Evolutionary conservation across 1,140 invertebrate genomes (phyloP).

Genomic region (Aphis craccivora): DNA sequence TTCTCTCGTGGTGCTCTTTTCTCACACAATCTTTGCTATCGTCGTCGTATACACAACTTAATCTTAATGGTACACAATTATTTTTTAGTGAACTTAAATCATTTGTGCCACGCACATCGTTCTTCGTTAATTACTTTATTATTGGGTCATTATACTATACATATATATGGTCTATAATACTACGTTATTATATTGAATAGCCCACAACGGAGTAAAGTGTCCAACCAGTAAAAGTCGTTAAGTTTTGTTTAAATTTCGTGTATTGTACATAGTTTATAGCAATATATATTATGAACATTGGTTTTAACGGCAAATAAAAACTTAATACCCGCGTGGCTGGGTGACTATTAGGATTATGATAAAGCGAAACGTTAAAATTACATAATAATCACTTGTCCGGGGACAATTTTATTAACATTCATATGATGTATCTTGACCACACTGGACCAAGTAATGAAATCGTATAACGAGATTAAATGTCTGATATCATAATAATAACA

Average conservation of each 20-base stretch:
- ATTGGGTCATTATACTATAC: neutral
- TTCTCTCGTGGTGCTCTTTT: neutral
- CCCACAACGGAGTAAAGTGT: neutral
- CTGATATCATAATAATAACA: no score
- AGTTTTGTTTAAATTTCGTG: neutral
- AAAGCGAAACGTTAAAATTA: neutral
- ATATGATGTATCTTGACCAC: neutral
- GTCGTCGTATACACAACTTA: neutral
- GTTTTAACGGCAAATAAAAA: neutral
- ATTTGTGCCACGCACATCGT: neutral
- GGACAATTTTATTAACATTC: neutral
- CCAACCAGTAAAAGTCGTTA: neutral
- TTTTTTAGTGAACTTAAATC: slow-evolving; percentile 3
- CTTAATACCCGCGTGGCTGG: neutral
- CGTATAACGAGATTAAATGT: no score
- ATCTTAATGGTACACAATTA: neutral
- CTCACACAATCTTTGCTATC: neutral
- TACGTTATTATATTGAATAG: neutral
- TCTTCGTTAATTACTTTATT: neutral
- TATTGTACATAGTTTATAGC: neutral
- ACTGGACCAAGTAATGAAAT: neutral
- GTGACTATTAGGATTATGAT: neutral
- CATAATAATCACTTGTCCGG: neutral
- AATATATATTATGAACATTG: neutral
- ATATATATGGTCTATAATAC: neutral